Evolutionary conservation across 2,888 invertebrate species (phyloP).

Genomic region (Gymnosoma rotundatum): DNA sequence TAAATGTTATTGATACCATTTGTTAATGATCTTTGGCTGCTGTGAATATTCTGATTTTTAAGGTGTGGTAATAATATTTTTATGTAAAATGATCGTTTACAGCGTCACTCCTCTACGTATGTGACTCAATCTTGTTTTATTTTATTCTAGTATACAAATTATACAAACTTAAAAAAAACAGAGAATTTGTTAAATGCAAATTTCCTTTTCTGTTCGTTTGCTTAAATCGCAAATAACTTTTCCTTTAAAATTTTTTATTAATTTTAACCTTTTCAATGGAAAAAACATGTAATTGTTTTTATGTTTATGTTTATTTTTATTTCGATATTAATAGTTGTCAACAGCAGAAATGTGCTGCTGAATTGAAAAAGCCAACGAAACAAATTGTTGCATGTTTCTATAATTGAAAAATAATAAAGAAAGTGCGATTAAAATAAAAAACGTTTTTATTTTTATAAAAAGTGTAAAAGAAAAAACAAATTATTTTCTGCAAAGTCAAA

Average conservation of each 20-base stretch:
- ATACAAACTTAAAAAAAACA: not conserved
- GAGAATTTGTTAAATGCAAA: slow-evolving; percentile 6
- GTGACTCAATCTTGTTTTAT: not conserved
- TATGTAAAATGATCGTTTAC: slow-evolving; percentile 5
- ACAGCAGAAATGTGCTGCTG: slow-evolving; percentile 51
- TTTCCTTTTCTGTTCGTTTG: slow-evolving; percentile 2
- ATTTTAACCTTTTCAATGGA: slow-evolving; percentile 31
- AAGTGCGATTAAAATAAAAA: slow-evolving; percentile 8
- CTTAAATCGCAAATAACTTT: slow-evolving; percentile 17
- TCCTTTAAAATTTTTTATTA: slow-evolving; percentile 13
- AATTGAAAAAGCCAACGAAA: slow-evolving; percentile 44
- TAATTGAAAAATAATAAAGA: slow-evolving; percentile 63
- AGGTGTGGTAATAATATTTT: slow-evolving; percentile 18
- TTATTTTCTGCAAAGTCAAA: slow-evolving; percentile 49
- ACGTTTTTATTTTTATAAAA: not conserved
- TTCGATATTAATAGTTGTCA: slow-evolving; percentile 64
- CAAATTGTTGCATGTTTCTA: slow-evolving; percentile 60
- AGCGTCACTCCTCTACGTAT: not conserved
- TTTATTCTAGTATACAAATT: not conserved
- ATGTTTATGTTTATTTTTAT: slow-evolving; percentile 5
- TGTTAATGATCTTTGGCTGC: not conserved
- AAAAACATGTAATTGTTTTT: slow-evolving; percentile 6
- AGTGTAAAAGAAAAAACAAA: slow-evolving; percentile 10
- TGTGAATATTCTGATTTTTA: not conserved
- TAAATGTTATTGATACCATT: too few species aligned